A percentile compares a stretch with the other conserved stretches of the same genome.
Conservation (phyloP, 2,888 invertebrate genomes). For the Elegia similella region DNA sequence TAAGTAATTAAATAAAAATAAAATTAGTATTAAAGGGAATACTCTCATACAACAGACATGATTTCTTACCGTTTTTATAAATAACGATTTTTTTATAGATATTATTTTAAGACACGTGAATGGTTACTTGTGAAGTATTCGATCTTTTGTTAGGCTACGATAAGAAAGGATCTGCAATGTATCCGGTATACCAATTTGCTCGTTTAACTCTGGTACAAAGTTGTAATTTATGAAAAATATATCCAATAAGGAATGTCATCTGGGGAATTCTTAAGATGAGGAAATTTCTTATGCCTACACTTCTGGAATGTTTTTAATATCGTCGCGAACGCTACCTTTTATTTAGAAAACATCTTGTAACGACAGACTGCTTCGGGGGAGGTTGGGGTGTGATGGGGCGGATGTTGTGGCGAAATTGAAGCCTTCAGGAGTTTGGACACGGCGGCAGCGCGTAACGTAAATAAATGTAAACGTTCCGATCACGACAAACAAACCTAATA, state of each 20-base stretch:
- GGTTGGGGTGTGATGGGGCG: constrained; percentile 23
- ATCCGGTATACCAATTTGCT: too few relatives aligned
- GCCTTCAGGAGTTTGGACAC: constrained; percentile 43
- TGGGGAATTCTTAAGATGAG: background rate
- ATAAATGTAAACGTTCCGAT: constrained; percentile 46
- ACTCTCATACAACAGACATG: too few relatives aligned
- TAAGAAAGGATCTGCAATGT: too few relatives aligned
- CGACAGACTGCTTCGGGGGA: constrained; percentile 25
- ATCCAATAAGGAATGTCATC: too few relatives aligned
- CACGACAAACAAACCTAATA: constrained; percentile 38
- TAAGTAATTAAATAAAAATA: too few relatives aligned
- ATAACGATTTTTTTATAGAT: too few relatives aligned
- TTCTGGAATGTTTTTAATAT: background rate
- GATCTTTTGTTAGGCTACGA: too few relatives aligned
- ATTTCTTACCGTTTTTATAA: too few relatives aligned
- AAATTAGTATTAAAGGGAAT: too few relatives aligned
- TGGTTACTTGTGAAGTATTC: background rate
- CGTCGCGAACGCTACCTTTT: constrained; percentile 2
- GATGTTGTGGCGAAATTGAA: constrained; percentile 32
- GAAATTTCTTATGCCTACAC: background rate
- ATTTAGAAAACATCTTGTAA: constrained; percentile 38
- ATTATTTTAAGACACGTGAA: too few relatives aligned
- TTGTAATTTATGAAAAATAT: too few relatives aligned
- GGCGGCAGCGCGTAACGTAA: constrained; percentile 37
- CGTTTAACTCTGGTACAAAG: too few relatives aligned